Evolutionary conservation across 2,888 invertebrate genomes (phyloP).

Genomic region (Lasioglossum villosulum): DNA sequence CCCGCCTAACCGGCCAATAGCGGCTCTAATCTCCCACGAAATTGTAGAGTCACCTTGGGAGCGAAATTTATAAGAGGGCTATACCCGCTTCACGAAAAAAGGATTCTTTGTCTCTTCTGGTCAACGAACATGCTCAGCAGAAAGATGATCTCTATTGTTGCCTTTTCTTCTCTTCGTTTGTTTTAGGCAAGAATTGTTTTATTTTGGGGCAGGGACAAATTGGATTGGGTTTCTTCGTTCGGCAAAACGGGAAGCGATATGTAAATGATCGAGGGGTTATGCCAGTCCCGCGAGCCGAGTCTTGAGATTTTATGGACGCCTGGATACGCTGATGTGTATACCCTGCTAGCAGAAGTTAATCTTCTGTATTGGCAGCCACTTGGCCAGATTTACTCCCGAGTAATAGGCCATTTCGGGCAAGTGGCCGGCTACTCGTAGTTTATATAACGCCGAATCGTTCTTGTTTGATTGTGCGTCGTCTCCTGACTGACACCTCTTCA

Average conservation of each 20-base stretch:
- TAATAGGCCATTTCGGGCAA: background rate
- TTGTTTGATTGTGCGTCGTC: background rate
- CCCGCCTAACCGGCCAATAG: slow-evolving; percentile 62
- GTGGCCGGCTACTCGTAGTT: background rate
- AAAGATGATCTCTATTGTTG: slow-evolving; percentile 37
- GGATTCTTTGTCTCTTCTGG: slow-evolving; percentile 21
- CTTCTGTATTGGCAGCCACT: slow-evolving; percentile 17
- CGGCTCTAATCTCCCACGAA: slow-evolving; percentile 77
- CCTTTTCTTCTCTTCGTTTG: background rate
- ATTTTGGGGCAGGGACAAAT: background rate
- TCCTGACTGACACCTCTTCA: background rate
- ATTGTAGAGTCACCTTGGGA: slow-evolving; percentile 73
- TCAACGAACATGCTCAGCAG: background rate
- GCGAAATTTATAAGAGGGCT: slow-evolving; percentile 68
- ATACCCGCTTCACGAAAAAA: slow-evolving; percentile 14
- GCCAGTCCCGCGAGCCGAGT: background rate
- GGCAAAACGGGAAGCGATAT: slow-evolving; percentile 9
- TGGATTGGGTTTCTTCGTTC: slow-evolving; percentile 13
- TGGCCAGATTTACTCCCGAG: background rate
- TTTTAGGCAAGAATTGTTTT: background rate
- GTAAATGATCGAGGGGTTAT: slow-evolving; percentile 14
- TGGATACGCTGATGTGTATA: background rate
- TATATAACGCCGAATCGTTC: background rate
- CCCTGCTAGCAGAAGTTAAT: background rate
- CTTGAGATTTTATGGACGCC: slow-evolving; percentile 4